Evolutionary conservation across 2,888 invertebrate species (phyloP).

Genomic region (Geophilus truncorum): DNA sequence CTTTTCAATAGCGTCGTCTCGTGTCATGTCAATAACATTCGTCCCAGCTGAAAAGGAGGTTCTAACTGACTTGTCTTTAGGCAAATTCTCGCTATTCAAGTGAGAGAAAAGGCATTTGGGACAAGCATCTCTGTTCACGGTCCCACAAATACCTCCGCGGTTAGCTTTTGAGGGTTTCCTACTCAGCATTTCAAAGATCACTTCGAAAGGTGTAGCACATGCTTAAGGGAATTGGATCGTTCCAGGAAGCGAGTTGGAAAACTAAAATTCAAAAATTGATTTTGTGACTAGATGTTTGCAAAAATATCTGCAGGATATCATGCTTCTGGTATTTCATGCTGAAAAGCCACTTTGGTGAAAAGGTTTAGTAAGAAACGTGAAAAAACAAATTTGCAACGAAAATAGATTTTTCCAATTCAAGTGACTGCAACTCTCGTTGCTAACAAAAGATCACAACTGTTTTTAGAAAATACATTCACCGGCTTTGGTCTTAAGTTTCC

Average conservation of each 20-base stretch:
- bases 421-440: too few relatives aligned
- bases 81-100: background rate
- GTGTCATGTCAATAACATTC: background rate
- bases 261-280: background rate
- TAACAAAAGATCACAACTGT: too few relatives aligned
- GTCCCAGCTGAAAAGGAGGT: background rate
- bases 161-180: conserved; percentile 20
- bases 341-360: too few relatives aligned
- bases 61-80: background rate
- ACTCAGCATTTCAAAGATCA: background rate
- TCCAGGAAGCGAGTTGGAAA: background rate
- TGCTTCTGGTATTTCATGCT: too few relatives aligned
- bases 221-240: conserved; percentile 14
- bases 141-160: background rate
- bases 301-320: too few relatives aligned
- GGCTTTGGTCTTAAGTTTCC: too few relatives aligned
- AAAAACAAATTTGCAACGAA: too few relatives aligned
- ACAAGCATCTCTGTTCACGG: background rate
- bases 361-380: too few relatives aligned
- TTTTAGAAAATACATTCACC: too few relatives aligned
- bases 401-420: too few relatives aligned
- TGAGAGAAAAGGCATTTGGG: background rate
- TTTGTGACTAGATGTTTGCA: too few relatives aligned
- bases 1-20: background rate
- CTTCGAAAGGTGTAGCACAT: background rate